Base-by-base conservation (phyloP, 2,888 invertebrate species). In the Orchesellides sinensis region DNA sequence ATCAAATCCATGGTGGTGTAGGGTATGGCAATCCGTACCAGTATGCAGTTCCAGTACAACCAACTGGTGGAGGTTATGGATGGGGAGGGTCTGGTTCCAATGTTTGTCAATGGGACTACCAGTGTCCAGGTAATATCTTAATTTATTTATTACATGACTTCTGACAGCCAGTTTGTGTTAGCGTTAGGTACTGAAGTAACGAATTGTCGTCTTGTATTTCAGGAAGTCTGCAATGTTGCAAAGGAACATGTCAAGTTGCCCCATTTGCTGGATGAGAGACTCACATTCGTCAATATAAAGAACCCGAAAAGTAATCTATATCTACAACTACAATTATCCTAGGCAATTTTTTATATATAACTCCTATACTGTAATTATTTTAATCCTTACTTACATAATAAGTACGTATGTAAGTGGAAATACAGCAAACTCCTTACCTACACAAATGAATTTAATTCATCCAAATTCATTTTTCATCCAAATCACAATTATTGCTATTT, bases 211-310 rank as follows among this genome's bases (percentile, higher is more conserved):
- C 1, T 29, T 29, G 0, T 17, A 5, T 17, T 61, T 0, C 52
- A 82, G 81, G 81, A 40, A 27, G 27, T 19, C 69, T 56, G n/a
- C 56, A 40, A 17, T 82, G 81, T 32, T 82, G 81, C 54, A 68
- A 82, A 59, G 81, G 81, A 21, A n/a, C 63, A 17, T 82, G 81
- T 69, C 68, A 75, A 45, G 29, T 61, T 35, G 47, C 81, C 69
- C 81, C 81, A 40, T 47, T 74, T 19, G 8, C 19, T 49, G 21
- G 49, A 17, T 49, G 17, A 49, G 17, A 49, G 17, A 47, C 12
- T 8, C 35, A 12, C 35, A 12, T 35, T 35, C 12, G 5, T 8
- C 35, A 35, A 35, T n/a, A n/a, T n/a, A n/a, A n/a, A n/a, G n/a
- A n/a, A n/a, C n/a, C n/a, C n/a, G n/a, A n/a, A n/a, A n/a, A n/a